Base-by-base conservation (phyloP, 2,113 vertebrate species). In the Lepisosteus oculatus region DNA sequence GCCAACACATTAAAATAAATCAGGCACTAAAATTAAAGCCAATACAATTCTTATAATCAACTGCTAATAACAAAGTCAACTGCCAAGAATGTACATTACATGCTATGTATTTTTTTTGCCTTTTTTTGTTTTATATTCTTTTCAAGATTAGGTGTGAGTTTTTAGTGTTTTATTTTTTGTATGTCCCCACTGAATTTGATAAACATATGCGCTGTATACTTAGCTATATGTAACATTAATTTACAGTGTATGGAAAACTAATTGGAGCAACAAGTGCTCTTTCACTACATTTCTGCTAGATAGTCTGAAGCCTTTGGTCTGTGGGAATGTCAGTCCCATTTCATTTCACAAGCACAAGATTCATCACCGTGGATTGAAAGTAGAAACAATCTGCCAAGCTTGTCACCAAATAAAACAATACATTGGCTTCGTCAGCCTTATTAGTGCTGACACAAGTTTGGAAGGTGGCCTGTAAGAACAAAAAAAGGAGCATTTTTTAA, bases 21-120 rank as follows among this genome's bases (percentile, higher is more conserved):
- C 61, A 77, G 66, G 66, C 55, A 63, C 59, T 61, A 73, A 70
- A 69, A 9, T 72, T 69, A 74, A 79, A 77, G 74, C 76, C 71
- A 78, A 65, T 79, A 79, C 78, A 72, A 82, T 78, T 76, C 76
- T 83, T 77, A 81, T 80, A 83, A 84, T 86, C 72, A 78, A 71
- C 69, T 71, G 56, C 79, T 81, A 67, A 68, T 71, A 69, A 78
- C 62, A 70, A 75, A 63, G 67, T 61, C 68, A 56, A 70, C 62
- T 55, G 62, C 71, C 74, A 74, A 68, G 65, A 61, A 71, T 59
- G 54, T 9, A 51, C 68, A 43, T 71, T 79, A 74, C 62, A 64
- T 41, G 5, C 69, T 68, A 51, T 68, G 69, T 68, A 59, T 80
- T 80, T 61, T 74, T 71, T 51, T 12, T 72, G 17, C n/a, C 8